These are phyloP conservation scores for Hirudinaria manillensis DNA, from an alignment of 2,888 invertebrate genomes.

Conservation along the genomic window DNA sequence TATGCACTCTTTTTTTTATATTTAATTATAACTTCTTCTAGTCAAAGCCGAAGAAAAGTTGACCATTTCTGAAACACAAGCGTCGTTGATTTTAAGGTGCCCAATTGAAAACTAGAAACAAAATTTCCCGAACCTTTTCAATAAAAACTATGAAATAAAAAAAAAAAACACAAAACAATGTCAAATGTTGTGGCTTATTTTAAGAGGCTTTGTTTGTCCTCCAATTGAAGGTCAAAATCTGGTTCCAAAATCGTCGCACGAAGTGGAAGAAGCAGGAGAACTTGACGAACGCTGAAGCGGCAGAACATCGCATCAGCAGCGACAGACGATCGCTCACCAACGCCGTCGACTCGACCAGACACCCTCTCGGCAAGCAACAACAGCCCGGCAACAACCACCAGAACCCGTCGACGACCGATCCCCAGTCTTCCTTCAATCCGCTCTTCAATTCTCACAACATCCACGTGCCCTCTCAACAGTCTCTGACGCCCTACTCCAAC, in stretches of 20 bases:
- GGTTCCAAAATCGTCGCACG: constrained; percentile 80
- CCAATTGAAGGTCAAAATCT: constrained; percentile 72
- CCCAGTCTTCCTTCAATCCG: not conserved
- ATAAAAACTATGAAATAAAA: too few species aligned
- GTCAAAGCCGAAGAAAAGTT: too few species aligned
- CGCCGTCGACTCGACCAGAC: not conserved
- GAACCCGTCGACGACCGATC: not conserved
- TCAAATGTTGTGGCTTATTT: too few species aligned
- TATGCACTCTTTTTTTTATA: too few species aligned
- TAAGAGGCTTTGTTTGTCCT: too few species aligned
- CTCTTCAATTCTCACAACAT: constrained; percentile 8
- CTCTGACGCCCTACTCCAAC: not conserved
- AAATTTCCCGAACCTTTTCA: too few species aligned
- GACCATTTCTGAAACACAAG: too few species aligned
- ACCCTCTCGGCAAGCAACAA: not conserved
- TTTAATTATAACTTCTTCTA: too few species aligned
- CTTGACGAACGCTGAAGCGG: constrained; percentile 78
- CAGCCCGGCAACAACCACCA: not conserved
- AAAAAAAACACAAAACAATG: too few species aligned
- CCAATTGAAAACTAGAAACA: too few species aligned
- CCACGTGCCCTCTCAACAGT: constrained; percentile 6
- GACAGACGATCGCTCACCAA: constrained; percentile 41
- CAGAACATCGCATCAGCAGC: constrained; percentile 66
- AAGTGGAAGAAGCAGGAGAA: constrained; percentile 89
- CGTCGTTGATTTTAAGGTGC: too few species aligned